Percentiles rank a stretch among this genome's conserved stretches.
Conservation (phyloP, 1,140 invertebrate genomes). For the Musca domestica region DNA sequence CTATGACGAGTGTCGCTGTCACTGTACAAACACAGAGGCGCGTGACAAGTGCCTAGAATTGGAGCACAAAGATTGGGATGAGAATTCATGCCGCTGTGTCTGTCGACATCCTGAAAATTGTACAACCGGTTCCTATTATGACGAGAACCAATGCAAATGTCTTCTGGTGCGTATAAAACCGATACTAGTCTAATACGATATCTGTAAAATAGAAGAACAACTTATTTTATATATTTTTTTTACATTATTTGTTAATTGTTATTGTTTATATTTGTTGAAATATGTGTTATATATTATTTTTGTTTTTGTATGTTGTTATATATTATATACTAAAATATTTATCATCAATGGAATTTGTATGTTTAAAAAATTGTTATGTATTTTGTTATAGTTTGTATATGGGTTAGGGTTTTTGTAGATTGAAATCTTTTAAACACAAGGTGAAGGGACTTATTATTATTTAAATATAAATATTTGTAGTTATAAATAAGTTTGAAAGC, state of each 20-base stretch:
- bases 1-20: conserved; percentile 54
- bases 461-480: no score
- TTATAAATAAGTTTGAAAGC: no score
- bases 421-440: no score
- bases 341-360: no score
- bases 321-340: no score
- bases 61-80: conserved; percentile 63
- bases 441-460: no score
- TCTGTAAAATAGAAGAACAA: not conserved
- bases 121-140: conserved; percentile 61
- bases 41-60: conserved; percentile 58
- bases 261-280: not conserved
- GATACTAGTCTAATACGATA: not conserved
- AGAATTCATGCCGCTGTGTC: conserved; percentile 59
- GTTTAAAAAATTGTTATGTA: no score
- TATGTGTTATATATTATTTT: conserved; percentile 5
- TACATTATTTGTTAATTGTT: conserved; percentile 11
- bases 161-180: conserved; percentile 37
- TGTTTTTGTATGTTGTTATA: not conserved
- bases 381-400: no score
- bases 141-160: conserved; percentile 63
- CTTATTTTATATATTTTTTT: conserved; percentile 1
- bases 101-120: conserved; percentile 60
- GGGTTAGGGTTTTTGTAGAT: no score
- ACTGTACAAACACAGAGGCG: conserved; percentile 64